phyloP scores from a whole-genome alignment of 2,113 vertebrate genomes.

The Corynorhinus townsendii region DNA sequence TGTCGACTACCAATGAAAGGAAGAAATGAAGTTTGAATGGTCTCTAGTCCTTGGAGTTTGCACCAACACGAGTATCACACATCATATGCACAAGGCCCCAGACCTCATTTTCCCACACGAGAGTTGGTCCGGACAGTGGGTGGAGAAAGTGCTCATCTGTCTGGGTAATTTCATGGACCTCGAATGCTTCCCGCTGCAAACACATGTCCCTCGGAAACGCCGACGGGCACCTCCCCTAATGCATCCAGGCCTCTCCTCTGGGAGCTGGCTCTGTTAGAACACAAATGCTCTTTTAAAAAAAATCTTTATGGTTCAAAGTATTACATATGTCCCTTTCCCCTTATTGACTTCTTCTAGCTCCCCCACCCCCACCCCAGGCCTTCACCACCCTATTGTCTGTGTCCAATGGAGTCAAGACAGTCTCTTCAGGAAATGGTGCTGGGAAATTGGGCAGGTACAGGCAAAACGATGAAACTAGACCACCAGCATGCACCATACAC shows the following conservation, averaged over 20 bases:
- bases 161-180: background rate
- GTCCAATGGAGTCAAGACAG: no score
- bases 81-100: background rate
- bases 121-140: background rate
- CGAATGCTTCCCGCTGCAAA: background rate
- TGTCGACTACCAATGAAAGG: background rate
- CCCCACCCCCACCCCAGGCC: no score
- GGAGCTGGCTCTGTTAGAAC: background rate
- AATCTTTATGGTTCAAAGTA: no score
- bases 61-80: background rate
- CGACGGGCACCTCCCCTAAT: background rate
- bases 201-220: background rate
- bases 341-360: no score
- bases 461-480: no score
- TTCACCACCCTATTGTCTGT: no score
- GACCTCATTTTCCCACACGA: background rate
- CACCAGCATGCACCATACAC: no score
- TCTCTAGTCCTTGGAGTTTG: background rate
- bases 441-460: no score
- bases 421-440: no score
- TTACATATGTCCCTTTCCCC: no score
- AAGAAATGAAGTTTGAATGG: background rate
- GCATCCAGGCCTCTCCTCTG: background rate
- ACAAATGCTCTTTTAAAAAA: background rate
- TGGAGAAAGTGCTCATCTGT: background rate